Evolutionary conservation across 2,888 invertebrate genomes (phyloP), one percentile per base, ranked within the genome.

Genomic region (Hedychridium roseum): DNA sequence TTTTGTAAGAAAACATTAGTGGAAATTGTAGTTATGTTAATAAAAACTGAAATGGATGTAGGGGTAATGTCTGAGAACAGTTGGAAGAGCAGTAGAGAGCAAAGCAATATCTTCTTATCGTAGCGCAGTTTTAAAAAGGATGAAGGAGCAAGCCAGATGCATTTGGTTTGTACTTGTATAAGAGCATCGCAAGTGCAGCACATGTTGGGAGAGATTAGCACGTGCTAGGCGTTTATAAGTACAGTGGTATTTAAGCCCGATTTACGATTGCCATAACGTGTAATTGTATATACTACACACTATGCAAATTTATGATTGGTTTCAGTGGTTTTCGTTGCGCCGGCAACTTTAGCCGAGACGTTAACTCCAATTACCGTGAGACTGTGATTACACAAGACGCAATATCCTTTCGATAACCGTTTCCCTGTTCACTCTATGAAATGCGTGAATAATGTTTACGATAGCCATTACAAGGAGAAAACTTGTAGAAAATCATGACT

Each of bases 191-290:
- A 28, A 39, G 42, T 34, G 44, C n/a, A n/a, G n/a, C n/a, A n/a
- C n/a, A 23, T 23, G 23, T 5, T 6, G 23, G 23, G 27, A 46
- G 42, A 39, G 42, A 57, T 57, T 44, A 55, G 49, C 49, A 32
- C 40, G 27, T 49, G 45, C 54, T 51, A 51, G 46, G 35, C 35
- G 39, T 40, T 7, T 35, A 27, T 43, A 46, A 48, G 35, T 46
- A 45, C 20, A 28, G 31, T 37, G 48, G 31, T 43, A 44, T 49
- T n/a, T 52, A 55, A 55, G 40, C 44, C 34, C 43, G 40, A 55
- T 57, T 57, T 57, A 57, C 51, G 51, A 51, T 41, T 46, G 46
- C 39, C 45, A 23, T 43, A 46, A 49, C 38, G 28, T 30, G 18
- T 41, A 34, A 18, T 23, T 23, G 23, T 36, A 40, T 27, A 27